Percentiles rank a stretch among this genome's conserved stretches.
Conservation (phyloP, 2,888 invertebrate species). For the Andrena chrysosceles region DNA sequence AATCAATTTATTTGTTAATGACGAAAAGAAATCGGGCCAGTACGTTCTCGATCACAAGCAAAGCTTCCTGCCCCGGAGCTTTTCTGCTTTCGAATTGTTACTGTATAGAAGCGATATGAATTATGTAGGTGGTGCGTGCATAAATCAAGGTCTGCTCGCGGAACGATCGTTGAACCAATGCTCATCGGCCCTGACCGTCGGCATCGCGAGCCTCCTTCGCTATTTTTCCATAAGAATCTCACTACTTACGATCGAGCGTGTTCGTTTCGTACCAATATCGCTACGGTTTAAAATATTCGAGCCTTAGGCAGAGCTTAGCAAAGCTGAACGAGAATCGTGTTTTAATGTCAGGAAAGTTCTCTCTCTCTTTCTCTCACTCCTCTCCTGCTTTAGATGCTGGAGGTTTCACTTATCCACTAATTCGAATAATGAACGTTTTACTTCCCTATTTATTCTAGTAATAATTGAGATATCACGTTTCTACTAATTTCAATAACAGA, state of each 20-base stretch:
- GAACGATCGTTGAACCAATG: slow-evolving; percentile 76
- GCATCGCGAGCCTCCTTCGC: slow-evolving; percentile 35
- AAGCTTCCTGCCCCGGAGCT: slow-evolving; percentile 31
- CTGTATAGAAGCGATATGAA: slow-evolving; percentile 67
- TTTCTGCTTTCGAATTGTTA: slow-evolving; percentile 54
- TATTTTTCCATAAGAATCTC: slow-evolving; percentile 43
- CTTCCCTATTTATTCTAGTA: no score
- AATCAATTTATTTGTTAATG: slow-evolving; percentile 2
- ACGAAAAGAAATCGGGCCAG: slow-evolving; percentile 44
- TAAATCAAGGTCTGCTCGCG: slow-evolving; percentile 70
- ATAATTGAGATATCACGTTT: no score
- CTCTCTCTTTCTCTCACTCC: no score
- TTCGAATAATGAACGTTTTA: no score
- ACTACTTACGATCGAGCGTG: neutral
- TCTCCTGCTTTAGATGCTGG: no score
- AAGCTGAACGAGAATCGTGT: neutral
- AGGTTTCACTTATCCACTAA: no score
- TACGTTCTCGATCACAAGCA: slow-evolving; percentile 8
- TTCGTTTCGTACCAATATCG: neutral
- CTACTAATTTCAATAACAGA: no score
- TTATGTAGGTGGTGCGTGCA: slow-evolving; percentile 72
- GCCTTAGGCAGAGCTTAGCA: neutral
- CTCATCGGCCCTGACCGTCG: slow-evolving; percentile 72
- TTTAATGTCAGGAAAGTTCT: neutral
- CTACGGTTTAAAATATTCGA: neutral